These are phyloP conservation scores for Aphis craccivora DNA, from an alignment of 1,140 invertebrate genomes.

Conservation along the genomic window DNA sequence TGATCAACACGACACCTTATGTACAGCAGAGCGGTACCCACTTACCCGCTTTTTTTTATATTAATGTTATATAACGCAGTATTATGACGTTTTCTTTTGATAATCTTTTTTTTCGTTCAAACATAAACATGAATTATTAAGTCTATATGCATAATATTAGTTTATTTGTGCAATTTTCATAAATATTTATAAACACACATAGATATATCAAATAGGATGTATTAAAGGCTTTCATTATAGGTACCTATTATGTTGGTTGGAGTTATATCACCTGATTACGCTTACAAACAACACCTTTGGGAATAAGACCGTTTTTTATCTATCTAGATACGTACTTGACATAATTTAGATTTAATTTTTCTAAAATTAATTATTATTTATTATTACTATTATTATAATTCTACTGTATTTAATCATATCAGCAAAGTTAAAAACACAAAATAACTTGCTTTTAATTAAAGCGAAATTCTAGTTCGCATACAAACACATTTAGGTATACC, in stretches of 20 bases:
- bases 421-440: background rate
- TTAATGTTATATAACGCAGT: background rate
- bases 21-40: too few species aligned
- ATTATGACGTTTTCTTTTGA: background rate
- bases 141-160: background rate
- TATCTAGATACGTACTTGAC: background rate
- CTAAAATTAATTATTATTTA: background rate
- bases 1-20: too few species aligned
- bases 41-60: too few species aligned
- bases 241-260: background rate
- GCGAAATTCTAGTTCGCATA: background rate
- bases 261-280: background rate
- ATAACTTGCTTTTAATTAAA: conserved; percentile 4
- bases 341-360: background rate
- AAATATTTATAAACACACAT: background rate
- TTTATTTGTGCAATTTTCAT: background rate
- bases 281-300: conserved; percentile 18
- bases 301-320: background rate
- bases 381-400: background rate
- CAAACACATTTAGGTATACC: background rate
- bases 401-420: background rate
- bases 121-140: background rate
- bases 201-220: background rate
- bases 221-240: background rate
- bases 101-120: background rate